A percentile compares a stretch with the other conserved stretches of the same genome.
Evolutionary conservation across 2,797 vertebrate genomes (phyloP).

Genomic region (Astyanax mexicanus): DNA sequence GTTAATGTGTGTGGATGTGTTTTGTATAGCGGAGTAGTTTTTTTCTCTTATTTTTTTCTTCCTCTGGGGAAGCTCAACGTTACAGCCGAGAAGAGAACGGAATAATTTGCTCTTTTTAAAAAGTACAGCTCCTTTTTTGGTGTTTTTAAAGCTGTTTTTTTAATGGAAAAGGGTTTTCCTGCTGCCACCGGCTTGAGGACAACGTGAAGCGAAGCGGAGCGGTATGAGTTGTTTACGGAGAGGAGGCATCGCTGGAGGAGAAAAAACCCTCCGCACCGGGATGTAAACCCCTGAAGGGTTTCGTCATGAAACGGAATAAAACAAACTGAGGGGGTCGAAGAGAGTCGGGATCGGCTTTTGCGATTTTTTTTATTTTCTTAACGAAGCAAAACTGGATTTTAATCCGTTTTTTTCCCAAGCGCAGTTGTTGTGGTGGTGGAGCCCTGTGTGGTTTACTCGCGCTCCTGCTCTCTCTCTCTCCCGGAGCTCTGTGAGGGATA

Average conservation of each 20-base stretch:
- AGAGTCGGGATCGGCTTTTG: conserved; percentile 12
- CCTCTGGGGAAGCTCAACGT: conserved; percentile 32
- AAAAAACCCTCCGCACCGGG: conserved; percentile 46
- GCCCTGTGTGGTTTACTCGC: neutral
- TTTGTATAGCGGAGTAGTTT: conserved; percentile 17
- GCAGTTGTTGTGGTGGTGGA: conserved; percentile 4
- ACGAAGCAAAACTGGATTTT: conserved; percentile 40
- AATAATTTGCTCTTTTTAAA: conserved; percentile 36
- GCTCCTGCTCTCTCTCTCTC: neutral
- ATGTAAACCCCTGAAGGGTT: conserved; percentile 54
- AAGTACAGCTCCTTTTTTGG: neutral
- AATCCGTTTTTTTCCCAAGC: neutral
- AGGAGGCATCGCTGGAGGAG: conserved; percentile 44
- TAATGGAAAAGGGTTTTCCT: conserved; percentile 23
- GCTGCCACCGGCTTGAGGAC: conserved; percentile 32
- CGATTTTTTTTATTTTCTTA: neutral
- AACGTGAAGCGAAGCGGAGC: conserved; percentile 11
- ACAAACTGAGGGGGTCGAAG: conserved; percentile 41
- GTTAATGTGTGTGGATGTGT: conserved; percentile 20
- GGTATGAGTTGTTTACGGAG: conserved; percentile 48
- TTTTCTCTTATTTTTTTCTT: neutral
- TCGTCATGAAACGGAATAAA: conserved; percentile 61
- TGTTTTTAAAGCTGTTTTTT: neutral
- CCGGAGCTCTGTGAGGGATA: conserved; percentile 5
- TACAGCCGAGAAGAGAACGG: conserved; percentile 45